Evolutionary conservation across 2,113 vertebrate species (phyloP).

Genomic region (Anthoscopus minutus): DNA sequence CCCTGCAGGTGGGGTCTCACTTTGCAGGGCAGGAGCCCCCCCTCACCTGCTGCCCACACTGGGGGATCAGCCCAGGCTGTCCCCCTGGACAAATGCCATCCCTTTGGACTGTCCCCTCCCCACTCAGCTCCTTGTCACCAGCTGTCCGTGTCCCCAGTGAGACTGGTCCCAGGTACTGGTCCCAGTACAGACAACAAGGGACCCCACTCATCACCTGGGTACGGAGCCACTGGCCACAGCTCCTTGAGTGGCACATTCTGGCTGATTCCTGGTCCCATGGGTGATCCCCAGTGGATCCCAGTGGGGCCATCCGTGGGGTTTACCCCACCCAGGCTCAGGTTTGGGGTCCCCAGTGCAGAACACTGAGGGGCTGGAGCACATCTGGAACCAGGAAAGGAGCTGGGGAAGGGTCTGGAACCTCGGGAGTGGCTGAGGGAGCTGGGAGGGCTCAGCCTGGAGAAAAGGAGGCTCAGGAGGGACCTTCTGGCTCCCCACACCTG

Average conservation of each 20-base stretch:
- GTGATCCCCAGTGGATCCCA: not conserved
- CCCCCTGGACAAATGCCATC: too few relatives aligned
- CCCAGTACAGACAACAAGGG: not conserved
- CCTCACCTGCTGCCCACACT: not conserved
- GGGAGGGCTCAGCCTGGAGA: not conserved
- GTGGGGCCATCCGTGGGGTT: not conserved
- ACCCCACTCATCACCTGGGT: rapidly evolving
- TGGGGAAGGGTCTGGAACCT: not conserved
- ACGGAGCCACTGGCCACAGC: rapidly evolving
- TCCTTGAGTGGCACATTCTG: rapidly evolving
- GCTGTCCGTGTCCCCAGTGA: not conserved
- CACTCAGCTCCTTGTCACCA: rapidly evolving
- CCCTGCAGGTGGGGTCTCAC: not conserved
- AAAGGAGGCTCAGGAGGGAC: not conserved
- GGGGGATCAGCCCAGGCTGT: not conserved
- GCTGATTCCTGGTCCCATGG: rapidly evolving
- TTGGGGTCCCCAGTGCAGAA: not conserved
- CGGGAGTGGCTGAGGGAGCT: not conserved
- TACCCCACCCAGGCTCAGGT: not conserved
- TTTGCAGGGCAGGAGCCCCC: not conserved
- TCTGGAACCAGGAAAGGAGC: not conserved
- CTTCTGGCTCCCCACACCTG: not conserved
- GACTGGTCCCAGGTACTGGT: not conserved
- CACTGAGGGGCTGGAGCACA: rapidly evolving
- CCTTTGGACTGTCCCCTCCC: not conserved